Evolutionary conservation across 2,797 vertebrate genomes (phyloP).

Genomic region (Buceros bicornis): DNA sequence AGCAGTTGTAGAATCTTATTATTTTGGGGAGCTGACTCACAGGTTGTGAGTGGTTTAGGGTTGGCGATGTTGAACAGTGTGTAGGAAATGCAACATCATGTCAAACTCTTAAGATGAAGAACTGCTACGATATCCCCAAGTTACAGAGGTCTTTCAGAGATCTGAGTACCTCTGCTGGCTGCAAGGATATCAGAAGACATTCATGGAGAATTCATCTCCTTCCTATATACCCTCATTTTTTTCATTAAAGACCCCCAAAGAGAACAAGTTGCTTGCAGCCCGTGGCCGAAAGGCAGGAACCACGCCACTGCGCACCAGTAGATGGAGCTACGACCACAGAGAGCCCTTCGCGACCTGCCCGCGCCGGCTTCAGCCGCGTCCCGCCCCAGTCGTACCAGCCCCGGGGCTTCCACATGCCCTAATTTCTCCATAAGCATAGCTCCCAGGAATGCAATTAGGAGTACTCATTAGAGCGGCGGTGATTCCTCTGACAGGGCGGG

Average conservation of each 20-base stretch:
- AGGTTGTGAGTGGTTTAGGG: not conserved
- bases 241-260: accelerated
- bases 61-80: not conserved
- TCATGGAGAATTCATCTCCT: not conserved
- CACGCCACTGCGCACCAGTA: not conserved
- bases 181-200: not conserved
- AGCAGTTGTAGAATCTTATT: not conserved
- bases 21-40: not conserved
- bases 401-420: not conserved
- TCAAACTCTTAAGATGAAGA: not conserved
- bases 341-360: not conserved
- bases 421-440: not conserved
- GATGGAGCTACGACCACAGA: slow-evolving; percentile 39
- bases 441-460: not conserved
- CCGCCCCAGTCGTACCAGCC: accelerated
- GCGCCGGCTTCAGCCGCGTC: not conserved
- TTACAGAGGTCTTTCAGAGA: not conserved
- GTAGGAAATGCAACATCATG: not conserved
- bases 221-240: accelerated
- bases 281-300: accelerated
- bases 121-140: not conserved
- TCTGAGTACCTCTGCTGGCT: not conserved
- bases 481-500: accelerated
- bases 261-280: not conserved
- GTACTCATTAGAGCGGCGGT: accelerated